Evolutionary conservation across 2,113 vertebrate genomes (phyloP), one percentile per base, ranked within the genome.

Genomic region (Athene cunicularia): DNA sequence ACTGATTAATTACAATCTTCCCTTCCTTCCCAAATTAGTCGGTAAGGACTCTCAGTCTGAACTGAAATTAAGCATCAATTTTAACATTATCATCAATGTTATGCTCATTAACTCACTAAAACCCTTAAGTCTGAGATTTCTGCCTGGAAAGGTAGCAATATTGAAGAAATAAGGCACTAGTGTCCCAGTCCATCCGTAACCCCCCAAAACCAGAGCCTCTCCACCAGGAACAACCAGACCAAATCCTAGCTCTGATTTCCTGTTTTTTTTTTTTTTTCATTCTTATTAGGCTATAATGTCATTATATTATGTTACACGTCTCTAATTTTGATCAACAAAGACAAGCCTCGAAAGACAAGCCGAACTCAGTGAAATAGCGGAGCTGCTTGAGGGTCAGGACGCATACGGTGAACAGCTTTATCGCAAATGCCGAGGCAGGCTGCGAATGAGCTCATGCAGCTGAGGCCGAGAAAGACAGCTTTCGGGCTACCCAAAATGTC

Each of bases 401-500:
- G 0, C 35, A 12, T 8, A 18, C 12, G 6, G 63, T 6, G 67
- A 73, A 8, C 95, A 91, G 77, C 94, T 84, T 95, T 66, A 77
- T 19, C 0, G 0, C 50, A 20, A 74, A 70, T 5, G 3, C 50
- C 0, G 2, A 28, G 64, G 58, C 53, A 47, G 80, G 37, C 84
- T 47, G 23, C 0, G n/a, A 58, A 27, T 59, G 90, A 96, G 94
- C 77, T 96, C 92, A 90, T 33, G 49, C 77, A 63, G 94, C 92
- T 41, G 55, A 30, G 73, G 26, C 30, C 3, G 21, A 60, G 60
- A 1, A 37, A 93, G 52, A 59, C 92, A 81, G 85, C 74, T 75
- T 86, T 55, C 26, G 60, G 88, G 52, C 88, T 93, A 55, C 88
- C 88, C 95, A 68, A 56, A 88, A 92, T 56, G 60, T 67, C 94